Evolutionary conservation across 2,888 invertebrate genomes (phyloP).

Genomic region (Limnephilus marmoratus): DNA sequence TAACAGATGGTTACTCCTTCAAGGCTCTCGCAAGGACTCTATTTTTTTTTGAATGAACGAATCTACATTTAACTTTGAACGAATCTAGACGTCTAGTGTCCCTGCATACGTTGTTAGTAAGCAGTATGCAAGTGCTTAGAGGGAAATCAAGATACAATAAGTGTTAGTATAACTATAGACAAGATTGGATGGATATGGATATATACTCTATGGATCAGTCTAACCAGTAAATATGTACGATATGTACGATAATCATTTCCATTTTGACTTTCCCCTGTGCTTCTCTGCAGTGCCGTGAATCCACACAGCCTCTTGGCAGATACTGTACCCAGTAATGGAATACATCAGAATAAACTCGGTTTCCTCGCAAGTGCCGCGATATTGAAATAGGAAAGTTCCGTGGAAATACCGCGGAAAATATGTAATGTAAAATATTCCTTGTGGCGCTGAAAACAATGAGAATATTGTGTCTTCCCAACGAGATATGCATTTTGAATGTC

Average conservation of each 20-base stretch:
- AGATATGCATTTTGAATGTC: constrained; percentile 23
- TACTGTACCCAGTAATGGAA: constrained; percentile 51
- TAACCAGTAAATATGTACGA: not conserved
- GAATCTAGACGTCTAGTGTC: no score
- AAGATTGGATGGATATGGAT: no score
- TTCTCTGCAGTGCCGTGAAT: not conserved
- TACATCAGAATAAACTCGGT: constrained; percentile 52
- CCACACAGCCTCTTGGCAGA: constrained; percentile 38
- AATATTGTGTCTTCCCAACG: constrained; percentile 5
- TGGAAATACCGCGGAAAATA: constrained; percentile 21
- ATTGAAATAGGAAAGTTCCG: constrained; percentile 30
- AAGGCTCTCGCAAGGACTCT: no score
- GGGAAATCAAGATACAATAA: no score
- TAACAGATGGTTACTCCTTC: no score
- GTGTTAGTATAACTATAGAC: no score
- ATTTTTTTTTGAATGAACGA: no score
- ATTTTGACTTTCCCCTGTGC: not conserved
- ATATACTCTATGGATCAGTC: not conserved
- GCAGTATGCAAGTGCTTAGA: no score
- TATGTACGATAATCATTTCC: not conserved
- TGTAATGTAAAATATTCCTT: constrained; percentile 17
- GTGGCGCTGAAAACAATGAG: constrained; percentile 29
- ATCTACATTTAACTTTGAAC: no score
- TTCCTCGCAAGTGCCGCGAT: constrained; percentile 20
- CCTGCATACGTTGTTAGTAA: no score